phyloP scores from a whole-genome alignment of 2,888 invertebrate species.

The Pseudococcus longispinus region DNA sequence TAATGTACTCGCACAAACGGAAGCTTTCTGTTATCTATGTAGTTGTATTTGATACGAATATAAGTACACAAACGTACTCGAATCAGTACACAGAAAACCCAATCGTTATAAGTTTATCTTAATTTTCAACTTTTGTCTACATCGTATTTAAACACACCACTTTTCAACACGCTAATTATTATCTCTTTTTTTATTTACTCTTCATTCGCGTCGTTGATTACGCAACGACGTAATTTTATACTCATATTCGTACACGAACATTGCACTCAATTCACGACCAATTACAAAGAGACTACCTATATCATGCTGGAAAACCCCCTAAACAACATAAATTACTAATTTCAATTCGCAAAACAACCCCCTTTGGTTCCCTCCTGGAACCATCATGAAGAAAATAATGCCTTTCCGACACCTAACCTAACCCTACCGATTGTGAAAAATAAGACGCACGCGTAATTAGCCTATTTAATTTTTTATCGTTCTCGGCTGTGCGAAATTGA shows the following conservation, averaged over 20 bases:
- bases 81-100: background rate
- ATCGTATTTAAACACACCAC: background rate
- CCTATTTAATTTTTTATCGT: background rate
- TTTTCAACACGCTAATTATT: background rate
- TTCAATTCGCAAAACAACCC: background rate
- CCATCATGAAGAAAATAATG: background rate
- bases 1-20: background rate
- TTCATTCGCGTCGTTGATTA: background rate
- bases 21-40: background rate
- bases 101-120: background rate
- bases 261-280: background rate
- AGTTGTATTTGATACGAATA: background rate
- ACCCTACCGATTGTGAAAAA: background rate
- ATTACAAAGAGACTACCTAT: background rate
- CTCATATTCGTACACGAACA: background rate
- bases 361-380: background rate
- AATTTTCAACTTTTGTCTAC: background rate
- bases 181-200: background rate
- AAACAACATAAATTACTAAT: background rate
- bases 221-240: background rate
- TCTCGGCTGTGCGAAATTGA: background rate
- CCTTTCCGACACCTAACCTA: background rate
- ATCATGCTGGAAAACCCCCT: background rate
- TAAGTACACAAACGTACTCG: background rate
- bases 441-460: background rate